Percentiles rank a stretch among this genome's conserved stretches.
Evolutionary conservation across 2,888 invertebrate genomes (phyloP).

Genomic region (Platerodrilus igneus): DNA sequence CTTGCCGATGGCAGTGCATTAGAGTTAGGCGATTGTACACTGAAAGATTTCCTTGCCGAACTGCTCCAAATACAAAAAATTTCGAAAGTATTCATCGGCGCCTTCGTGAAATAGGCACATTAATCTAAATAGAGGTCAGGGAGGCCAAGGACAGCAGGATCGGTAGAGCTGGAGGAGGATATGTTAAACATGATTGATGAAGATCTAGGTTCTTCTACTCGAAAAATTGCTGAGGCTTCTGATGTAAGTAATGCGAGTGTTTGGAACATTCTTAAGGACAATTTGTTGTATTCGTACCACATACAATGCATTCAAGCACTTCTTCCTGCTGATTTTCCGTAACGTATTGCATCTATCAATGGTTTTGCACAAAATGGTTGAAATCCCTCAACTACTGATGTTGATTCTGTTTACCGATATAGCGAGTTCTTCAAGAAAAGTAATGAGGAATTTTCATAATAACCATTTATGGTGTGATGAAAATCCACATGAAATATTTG

Average conservation of each 20-base stretch:
- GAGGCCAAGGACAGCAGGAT: constrained; percentile 14
- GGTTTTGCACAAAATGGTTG: constrained; percentile 9
- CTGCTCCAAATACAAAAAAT: constrained; percentile 13
- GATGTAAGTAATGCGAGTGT: constrained; percentile 4
- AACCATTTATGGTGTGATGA: constrained; percentile 11
- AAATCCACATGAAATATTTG: constrained; percentile 8
- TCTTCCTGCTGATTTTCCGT: constrained; percentile 13
- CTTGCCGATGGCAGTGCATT: neutral
- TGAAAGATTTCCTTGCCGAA: constrained; percentile 5
- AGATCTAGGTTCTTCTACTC: constrained; percentile 11
- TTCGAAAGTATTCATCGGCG: constrained; percentile 12
- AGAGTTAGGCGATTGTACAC: constrained; percentile 8
- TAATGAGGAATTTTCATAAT: constrained; percentile 6
- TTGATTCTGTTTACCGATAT: constrained; percentile 10
- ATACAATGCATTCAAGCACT: constrained; percentile 10
- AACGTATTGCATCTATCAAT: constrained; percentile 13
- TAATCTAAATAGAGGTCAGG: constrained; percentile 13
- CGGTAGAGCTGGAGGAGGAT: constrained; percentile 13
- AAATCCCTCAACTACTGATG: constrained; percentile 11
- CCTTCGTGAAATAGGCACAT: constrained; percentile 18
- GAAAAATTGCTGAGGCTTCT: constrained; percentile 9
- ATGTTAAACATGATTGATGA: constrained; percentile 10
- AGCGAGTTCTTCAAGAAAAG: constrained; percentile 10
- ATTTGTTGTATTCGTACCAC: constrained; percentile 5
- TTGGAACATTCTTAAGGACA: constrained; percentile 4